Percentiles rank a stretch among this genome's conserved stretches.
Conservation (phyloP, 1,140 invertebrate genomes). For the Temnothorax nylanderi region DNA sequence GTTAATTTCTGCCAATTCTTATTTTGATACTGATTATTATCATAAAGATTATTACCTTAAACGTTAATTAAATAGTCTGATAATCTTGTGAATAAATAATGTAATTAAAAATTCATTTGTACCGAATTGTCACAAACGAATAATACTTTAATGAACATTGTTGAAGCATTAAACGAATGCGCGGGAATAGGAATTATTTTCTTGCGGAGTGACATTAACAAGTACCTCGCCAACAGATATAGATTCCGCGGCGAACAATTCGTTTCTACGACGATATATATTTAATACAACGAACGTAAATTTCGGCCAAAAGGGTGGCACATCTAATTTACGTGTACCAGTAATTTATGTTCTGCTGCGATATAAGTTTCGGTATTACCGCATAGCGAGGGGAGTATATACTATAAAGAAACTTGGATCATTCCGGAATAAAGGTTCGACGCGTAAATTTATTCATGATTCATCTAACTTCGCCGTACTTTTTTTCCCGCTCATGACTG, state of each 20-base stretch:
- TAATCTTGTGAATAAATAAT: background rate
- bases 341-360: conserved; percentile 26
- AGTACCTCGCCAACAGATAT: conserved; percentile 1
- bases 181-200: background rate
- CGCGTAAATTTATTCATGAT: conserved; percentile 73
- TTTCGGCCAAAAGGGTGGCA: conserved; percentile 1
- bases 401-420: conserved; percentile 68
- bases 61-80: background rate
- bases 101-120: background rate
- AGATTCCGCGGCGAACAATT: conserved; percentile 6
- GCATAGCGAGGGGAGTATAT: conserved; percentile 9
- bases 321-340: conserved; percentile 24
- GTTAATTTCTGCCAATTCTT: background rate
- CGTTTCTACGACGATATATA: background rate
- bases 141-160: background rate
- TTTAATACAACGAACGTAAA: conserved; percentile 39
- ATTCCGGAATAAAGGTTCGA: conserved; percentile 67
- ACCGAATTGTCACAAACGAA: background rate
- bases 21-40: background rate
- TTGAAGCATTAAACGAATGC: background rate
- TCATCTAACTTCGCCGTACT: conserved; percentile 69
- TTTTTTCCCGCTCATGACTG: conserved; percentile 41
- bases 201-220: background rate
- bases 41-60: background rate
- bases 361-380: conserved; percentile 40